These are phyloP conservation scores for Drosophila anceps DNA, from an alignment of 2,888 invertebrate species.

Conservation along the genomic window DNA sequence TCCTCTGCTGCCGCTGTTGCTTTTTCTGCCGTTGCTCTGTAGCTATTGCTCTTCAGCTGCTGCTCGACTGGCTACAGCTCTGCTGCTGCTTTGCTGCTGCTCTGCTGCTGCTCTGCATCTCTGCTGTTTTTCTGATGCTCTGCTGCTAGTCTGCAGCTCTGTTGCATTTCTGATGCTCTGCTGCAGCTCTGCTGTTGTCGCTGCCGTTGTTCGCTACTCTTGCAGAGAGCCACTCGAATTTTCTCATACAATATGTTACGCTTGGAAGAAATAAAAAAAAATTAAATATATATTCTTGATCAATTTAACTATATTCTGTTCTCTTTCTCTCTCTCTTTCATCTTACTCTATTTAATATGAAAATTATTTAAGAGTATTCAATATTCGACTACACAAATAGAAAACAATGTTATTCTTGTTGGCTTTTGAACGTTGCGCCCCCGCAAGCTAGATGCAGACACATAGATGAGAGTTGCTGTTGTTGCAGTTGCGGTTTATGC, in stretches of 20 bases:
- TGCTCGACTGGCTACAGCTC: neutral
- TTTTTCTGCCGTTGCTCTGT: neutral
- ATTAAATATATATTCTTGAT: neutral
- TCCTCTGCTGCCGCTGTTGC: neutral
- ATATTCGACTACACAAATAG: neutral
- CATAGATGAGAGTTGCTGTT: constrained; percentile 13
- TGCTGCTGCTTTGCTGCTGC: neutral
- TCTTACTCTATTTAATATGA: neutral
- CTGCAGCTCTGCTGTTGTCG: neutral
- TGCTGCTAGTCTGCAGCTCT: too few species aligned
- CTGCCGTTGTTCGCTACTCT: neutral
- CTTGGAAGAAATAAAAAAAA: neutral
- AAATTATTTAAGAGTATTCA: neutral
- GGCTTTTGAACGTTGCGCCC: constrained; percentile 20
- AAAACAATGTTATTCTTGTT: constrained; percentile 8
- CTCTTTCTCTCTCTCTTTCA: neutral
- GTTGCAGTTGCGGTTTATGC: constrained; percentile 43
- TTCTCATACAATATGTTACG: neutral
- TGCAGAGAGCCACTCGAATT: neutral
- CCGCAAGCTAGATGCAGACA: constrained; percentile 26
- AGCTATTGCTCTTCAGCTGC: neutral
- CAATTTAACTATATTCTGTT: neutral
- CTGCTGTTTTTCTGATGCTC: neutral
- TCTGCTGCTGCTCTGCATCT: neutral
- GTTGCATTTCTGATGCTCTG: neutral